These are phyloP conservation scores for Zeus faber DNA, from an alignment of 2,113 vertebrate species.

Conservation along the genomic window DNA sequence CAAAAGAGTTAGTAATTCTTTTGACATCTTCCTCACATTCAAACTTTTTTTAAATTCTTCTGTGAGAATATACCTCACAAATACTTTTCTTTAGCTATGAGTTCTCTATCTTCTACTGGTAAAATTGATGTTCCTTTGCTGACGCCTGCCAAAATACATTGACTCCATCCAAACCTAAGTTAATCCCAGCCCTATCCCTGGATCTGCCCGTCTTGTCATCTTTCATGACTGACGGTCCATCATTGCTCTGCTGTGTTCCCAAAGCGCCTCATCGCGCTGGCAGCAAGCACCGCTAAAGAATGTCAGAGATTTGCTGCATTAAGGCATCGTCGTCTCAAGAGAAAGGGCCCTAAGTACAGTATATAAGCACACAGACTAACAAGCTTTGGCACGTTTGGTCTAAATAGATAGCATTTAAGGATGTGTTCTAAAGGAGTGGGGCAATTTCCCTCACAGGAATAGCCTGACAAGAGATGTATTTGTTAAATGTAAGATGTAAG, in stretches of 20 bases:
- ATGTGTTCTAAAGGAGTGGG: constrained; percentile 32
- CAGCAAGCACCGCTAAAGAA: constrained; percentile 14
- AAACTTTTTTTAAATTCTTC: too few relatives aligned
- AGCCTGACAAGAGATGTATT: background rate
- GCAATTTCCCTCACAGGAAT: constrained; percentile 15
- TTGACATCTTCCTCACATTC: too few relatives aligned
- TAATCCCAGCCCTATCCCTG: constrained; percentile 6
- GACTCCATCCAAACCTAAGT: background rate
- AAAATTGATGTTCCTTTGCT: too few relatives aligned
- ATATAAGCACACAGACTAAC: constrained; percentile 12
- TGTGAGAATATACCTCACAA: too few relatives aligned
- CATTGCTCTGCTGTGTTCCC: constrained; percentile 4
- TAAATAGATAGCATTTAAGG: constrained; percentile 38
- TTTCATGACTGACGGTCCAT: constrained; percentile 1
- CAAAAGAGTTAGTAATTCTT: too few relatives aligned
- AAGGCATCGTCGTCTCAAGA: constrained; percentile 4
- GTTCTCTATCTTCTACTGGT: too few relatives aligned
- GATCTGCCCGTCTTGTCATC: constrained; percentile 10
- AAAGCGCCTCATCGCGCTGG: constrained; percentile 11
- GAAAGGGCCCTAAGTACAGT: constrained; percentile 15
- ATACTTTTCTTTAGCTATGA: too few relatives aligned
- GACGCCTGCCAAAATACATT: too few relatives aligned
- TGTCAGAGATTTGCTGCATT: constrained; percentile 5
- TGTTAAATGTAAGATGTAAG: too few relatives aligned
- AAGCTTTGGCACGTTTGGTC: constrained; percentile 24